A percentile compares a stretch with the other conserved stretches of the same genome.
Evolutionary conservation across 2,113 vertebrate genomes (phyloP).

Genomic region (Dryoscopus gambensis): DNA sequence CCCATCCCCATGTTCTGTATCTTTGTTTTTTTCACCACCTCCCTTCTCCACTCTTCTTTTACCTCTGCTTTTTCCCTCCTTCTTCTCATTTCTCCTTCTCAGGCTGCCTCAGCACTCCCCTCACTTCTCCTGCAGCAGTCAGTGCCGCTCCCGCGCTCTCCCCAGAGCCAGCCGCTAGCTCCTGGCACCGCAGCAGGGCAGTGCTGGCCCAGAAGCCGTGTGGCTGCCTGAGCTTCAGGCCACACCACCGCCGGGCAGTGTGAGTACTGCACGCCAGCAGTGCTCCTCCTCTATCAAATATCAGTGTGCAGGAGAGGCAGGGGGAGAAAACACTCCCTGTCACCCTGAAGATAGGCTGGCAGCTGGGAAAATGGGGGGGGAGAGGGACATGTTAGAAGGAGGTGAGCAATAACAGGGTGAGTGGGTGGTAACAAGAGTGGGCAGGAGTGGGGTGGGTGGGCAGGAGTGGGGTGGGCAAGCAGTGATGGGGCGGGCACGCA

Average conservation of each 20-base stretch:
- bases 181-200: not conserved
- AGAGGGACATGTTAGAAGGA: not conserved
- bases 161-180: conserved; percentile 49
- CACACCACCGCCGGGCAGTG: not conserved
- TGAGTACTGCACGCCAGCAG: fast-evolving
- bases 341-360: not conserved
- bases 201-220: not conserved
- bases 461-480: not conserved
- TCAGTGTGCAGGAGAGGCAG: not conserved
- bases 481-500: not conserved
- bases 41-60: not conserved
- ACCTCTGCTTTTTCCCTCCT: not conserved
- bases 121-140: not conserved
- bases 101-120: not conserved
- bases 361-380: conserved; percentile 31
- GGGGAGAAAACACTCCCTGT: not conserved
- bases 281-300: not conserved
- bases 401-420: not conserved
- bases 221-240: not conserved
- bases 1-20: not conserved
- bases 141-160: not conserved
- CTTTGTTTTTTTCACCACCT: not conserved
- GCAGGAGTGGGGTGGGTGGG: not conserved
- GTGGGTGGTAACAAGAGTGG: not conserved
- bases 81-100: not conserved